Percentiles rank a stretch among this genome's conserved stretches.
phyloP scores from a whole-genome alignment of 2,113 vertebrate genomes.

The Heterocephalus glaber region DNA sequence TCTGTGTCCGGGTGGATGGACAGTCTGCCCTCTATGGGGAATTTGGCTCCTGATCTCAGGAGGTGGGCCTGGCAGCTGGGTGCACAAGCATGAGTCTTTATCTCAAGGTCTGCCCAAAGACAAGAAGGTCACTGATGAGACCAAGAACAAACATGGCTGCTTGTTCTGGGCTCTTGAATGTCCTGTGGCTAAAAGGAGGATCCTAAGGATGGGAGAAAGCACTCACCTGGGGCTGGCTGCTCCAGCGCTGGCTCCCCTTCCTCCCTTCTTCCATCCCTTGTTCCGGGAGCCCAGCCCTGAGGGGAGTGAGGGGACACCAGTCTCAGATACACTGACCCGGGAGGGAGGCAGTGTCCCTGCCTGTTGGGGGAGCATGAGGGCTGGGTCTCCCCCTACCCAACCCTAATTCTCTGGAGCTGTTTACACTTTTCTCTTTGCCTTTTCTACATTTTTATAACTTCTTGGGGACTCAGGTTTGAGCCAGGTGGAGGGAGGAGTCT shows the following conservation, averaged over 20 bases:
- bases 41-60: constrained; percentile 35
- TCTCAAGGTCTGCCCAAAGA: not conserved
- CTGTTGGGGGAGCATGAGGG: constrained; percentile 40
- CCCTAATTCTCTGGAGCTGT: constrained; percentile 80
- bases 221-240: not conserved
- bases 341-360: constrained; percentile 30
- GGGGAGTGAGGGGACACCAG: not conserved
- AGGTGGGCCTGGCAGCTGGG: not conserved
- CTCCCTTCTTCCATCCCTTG: constrained; percentile 58
- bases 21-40: not conserved
- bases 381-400: constrained; percentile 55
- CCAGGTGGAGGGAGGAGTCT: constrained; percentile 43
- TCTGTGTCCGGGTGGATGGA: not conserved
- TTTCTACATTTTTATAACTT: constrained; percentile 84
- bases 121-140: not conserved
- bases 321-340: not conserved
- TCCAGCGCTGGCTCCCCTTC: constrained; percentile 34
- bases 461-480: constrained; percentile 81
- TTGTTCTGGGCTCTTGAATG: not conserved
- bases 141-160: not conserved
- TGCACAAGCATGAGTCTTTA: not conserved
- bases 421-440: constrained; percentile 84
- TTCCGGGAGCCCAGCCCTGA: not conserved
- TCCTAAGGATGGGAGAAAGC: not conserved
- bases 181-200: not conserved